Percentiles rank a stretch among this genome's conserved stretches.
Evolutionary conservation across 2,113 vertebrate genomes (phyloP).

Genomic region (Pterocles burchelli): DNA sequence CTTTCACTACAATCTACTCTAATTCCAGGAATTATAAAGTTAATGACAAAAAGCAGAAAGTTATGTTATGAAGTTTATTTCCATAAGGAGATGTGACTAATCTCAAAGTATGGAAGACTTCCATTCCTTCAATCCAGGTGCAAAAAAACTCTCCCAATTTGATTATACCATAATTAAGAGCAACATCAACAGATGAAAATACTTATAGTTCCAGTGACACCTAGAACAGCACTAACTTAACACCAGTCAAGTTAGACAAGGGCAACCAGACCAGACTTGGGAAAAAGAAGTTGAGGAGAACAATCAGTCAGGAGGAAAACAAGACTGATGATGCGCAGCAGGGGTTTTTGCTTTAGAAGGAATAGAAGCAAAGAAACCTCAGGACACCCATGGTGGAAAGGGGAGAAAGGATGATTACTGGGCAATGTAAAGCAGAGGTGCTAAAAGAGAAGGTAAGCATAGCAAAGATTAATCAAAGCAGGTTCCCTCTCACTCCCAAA

Average conservation of each 20-base stretch:
- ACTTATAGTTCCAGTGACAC: not conserved
- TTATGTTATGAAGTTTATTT: not conserved
- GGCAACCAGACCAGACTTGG: not conserved
- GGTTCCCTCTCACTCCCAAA: not conserved
- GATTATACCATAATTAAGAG: not conserved
- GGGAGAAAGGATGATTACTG: not conserved
- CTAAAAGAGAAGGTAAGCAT: not conserved
- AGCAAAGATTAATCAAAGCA: not conserved
- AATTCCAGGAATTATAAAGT: not conserved
- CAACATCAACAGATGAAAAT: not conserved
- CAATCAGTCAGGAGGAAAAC: not conserved
- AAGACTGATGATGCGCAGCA: not conserved
- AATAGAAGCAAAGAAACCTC: not conserved
- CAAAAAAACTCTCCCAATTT: not conserved
- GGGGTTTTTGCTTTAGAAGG: not conserved
- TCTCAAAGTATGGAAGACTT: not conserved
- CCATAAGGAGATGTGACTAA: not conserved
- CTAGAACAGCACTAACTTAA: not conserved
- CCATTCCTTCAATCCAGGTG: not conserved
- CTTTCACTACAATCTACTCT: not conserved
- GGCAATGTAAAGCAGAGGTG: not conserved
- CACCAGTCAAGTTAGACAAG: not conserved
- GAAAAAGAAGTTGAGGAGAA: not conserved
- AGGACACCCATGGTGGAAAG: not conserved
- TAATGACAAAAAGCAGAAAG: not conserved